These are phyloP conservation scores for Prionace glauca DNA, from an alignment of 2,797 vertebrate genomes.

Conservation along the genomic window DNA sequence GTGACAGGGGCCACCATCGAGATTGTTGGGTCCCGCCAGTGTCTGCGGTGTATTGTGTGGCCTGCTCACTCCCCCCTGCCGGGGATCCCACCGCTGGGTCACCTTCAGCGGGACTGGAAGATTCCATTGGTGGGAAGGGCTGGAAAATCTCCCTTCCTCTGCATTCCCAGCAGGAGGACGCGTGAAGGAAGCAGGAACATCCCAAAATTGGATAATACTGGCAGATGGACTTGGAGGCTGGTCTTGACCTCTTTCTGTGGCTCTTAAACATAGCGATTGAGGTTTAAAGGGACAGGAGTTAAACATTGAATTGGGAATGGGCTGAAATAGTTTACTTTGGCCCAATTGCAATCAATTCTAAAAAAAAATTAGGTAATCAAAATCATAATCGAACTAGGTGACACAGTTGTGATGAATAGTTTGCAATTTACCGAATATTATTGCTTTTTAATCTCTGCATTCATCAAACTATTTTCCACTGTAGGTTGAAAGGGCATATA, in stretches of 20 bases:
- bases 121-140: too few species aligned
- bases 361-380: not conserved
- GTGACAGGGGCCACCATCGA: too few species aligned
- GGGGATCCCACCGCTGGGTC: too few species aligned
- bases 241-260: not conserved
- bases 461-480: not conserved
- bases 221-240: not conserved
- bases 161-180: not conserved
- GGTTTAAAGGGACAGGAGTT: not conserved
- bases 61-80: too few species aligned
- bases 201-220: not conserved
- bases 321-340: not conserved
- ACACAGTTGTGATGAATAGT: not conserved
- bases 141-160: too few species aligned
- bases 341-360: not conserved
- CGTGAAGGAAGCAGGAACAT: not conserved
- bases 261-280: not conserved
- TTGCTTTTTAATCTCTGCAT: not conserved
- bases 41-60: too few species aligned
- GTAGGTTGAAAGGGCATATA: not conserved
- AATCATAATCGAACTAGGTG: not conserved
- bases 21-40: too few species aligned
- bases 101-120: too few species aligned
- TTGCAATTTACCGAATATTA: not conserved
- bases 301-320: not conserved